Percentiles rank a stretch among this genome's conserved stretches.
phyloP scores from a whole-genome alignment of 2,888 invertebrate species.

The Criorhina ranunculi region DNA sequence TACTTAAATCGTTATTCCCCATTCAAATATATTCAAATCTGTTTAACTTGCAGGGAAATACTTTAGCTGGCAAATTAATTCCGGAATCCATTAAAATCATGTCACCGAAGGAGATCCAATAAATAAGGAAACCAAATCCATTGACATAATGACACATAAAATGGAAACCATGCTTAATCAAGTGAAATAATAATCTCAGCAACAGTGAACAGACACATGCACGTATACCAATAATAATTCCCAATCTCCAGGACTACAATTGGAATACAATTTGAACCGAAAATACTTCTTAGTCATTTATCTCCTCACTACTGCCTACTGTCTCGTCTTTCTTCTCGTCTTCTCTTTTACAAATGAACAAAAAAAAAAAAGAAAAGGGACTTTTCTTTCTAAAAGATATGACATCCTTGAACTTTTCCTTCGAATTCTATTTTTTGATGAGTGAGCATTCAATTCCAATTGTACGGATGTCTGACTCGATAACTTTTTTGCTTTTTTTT shows the following conservation, averaged over 20 bases:
- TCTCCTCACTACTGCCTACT: slow-evolving; percentile 34
- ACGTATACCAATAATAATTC: slow-evolving; percentile 43
- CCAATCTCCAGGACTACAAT: slow-evolving; percentile 28
- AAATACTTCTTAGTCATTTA: slow-evolving; percentile 42
- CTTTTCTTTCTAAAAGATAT: slow-evolving; percentile 16
- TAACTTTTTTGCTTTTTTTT: slow-evolving; percentile 6
- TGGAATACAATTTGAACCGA: slow-evolving; percentile 36
- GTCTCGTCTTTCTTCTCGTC: slow-evolving; percentile 2
- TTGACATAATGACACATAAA: slow-evolving; percentile 74
- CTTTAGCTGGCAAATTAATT: slow-evolving; percentile 52
- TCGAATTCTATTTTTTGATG: slow-evolving; percentile 51
- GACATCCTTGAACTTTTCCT: slow-evolving; percentile 60
- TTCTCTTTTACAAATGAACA: neutral
- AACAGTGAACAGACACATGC: slow-evolving; percentile 7
- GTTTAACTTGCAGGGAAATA: slow-evolving; percentile 17
- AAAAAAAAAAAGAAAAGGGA: slow-evolving; percentile 6
- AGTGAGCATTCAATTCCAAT: slow-evolving; percentile 69
- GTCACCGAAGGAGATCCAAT: slow-evolving; percentile 48
- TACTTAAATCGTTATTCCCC: neutral
- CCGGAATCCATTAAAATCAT: slow-evolving; percentile 54
- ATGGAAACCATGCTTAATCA: slow-evolving; percentile 55
- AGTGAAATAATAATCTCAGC: slow-evolving; percentile 56
- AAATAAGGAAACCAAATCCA: slow-evolving; percentile 57
- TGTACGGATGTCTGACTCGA: slow-evolving; percentile 62
- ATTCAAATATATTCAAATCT: slow-evolving; percentile 14